Evolutionary conservation across 2,113 vertebrate genomes (phyloP).

Genomic region (Reinhardtius hippoglossoides): DNA sequence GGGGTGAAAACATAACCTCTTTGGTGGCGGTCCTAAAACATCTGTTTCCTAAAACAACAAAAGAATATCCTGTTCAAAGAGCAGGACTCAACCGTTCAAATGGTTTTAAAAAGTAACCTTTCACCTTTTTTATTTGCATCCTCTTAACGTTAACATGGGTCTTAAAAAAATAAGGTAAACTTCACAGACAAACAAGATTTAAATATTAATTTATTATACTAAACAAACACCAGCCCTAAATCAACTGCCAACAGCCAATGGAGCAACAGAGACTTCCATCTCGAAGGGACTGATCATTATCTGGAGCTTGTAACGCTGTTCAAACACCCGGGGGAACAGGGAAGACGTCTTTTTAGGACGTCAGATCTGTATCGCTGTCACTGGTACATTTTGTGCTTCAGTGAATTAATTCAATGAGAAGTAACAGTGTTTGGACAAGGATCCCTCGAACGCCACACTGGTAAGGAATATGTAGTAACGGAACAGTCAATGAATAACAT

Average conservation of each 20-base stretch:
- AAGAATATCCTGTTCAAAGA: no score
- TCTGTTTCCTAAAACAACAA: no score
- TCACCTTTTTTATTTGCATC: no score
- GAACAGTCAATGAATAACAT: slow-evolving; percentile 6
- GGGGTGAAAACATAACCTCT: no score
- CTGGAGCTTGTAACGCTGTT: background rate
- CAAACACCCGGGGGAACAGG: background rate
- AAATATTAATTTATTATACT: background rate
- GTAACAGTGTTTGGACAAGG: background rate
- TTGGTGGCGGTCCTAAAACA: no score
- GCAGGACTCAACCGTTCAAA: no score
- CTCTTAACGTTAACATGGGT: no score
- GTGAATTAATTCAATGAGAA: background rate
- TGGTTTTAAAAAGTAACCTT: no score
- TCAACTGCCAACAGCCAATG: background rate
- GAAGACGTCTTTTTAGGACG: background rate
- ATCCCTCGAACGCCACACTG: background rate
- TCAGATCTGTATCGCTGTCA: background rate
- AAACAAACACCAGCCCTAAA: background rate
- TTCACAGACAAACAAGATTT: no score
- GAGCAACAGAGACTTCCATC: background rate
- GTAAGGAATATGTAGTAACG: background rate
- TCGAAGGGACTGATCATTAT: background rate
- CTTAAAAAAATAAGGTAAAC: no score
- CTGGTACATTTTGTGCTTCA: background rate